Conservation (phyloP, 2,113 vertebrate genomes). For the Odontophorus gujanensis region DNA sequence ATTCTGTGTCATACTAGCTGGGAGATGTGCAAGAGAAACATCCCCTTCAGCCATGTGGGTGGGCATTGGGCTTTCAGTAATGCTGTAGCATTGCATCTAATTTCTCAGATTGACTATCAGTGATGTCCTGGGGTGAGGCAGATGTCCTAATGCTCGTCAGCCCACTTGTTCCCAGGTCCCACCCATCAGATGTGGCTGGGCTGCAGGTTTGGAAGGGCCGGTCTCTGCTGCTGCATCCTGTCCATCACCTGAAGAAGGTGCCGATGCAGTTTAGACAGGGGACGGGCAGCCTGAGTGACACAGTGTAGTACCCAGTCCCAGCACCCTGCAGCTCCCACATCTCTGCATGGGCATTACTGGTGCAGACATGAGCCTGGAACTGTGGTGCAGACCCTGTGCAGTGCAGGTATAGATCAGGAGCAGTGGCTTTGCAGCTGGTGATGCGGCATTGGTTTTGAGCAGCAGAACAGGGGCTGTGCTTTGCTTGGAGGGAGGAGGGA, state of each 20-base stretch:
- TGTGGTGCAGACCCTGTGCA: neutral
- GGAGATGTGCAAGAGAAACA: neutral
- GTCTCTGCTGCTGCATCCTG: neutral
- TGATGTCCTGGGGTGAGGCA: neutral
- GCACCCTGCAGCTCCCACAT: neutral
- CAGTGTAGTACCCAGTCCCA: neutral
- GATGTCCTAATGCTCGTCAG: rapidly evolving
- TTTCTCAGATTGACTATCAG: neutral
- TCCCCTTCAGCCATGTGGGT: neutral
- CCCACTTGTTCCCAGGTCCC: neutral
- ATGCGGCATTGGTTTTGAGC: neutral
- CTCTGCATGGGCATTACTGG: neutral
- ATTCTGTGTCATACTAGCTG: constrained; percentile 5
- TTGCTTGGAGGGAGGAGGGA: neutral
- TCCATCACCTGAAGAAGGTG: neutral
- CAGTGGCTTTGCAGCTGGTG: neutral
- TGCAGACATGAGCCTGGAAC: rapidly evolving
- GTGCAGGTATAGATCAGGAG: neutral
- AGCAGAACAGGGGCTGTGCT: neutral
- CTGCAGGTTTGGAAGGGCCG: rapidly evolving
- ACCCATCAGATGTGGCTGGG: neutral
- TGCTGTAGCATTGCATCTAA: rapidly evolving
- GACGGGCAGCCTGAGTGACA: neutral
- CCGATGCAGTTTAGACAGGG: neutral
- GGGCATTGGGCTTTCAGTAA: neutral